Conservation (phyloP, 2,888 invertebrate species). For the Taphrorychus bicolor region DNA sequence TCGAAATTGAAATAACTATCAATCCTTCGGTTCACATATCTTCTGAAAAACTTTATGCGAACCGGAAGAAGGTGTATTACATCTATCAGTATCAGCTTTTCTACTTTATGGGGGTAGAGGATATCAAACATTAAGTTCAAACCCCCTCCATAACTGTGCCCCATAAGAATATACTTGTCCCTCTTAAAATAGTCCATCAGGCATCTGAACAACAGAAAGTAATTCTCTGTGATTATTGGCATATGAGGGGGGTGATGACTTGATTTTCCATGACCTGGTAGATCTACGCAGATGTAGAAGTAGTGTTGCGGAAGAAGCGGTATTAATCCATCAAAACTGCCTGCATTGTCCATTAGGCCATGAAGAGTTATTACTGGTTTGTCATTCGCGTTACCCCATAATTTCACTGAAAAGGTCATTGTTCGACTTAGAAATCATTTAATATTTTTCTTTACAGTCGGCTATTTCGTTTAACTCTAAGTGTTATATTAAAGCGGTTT, state of each 20-base stretch:
- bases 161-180: slow-evolving; percentile 53
- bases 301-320: slow-evolving; percentile 61
- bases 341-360: slow-evolving; percentile 67
- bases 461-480: too few relatives aligned
- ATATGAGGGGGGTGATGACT: slow-evolving; percentile 60
- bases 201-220: slow-evolving; percentile 55
- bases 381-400: slow-evolving; percentile 66
- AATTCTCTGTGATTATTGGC: slow-evolving; percentile 58
- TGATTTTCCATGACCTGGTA: slow-evolving; percentile 69
- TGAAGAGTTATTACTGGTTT: slow-evolving; percentile 67
- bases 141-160: slow-evolving; percentile 63
- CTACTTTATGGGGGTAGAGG: slow-evolving; percentile 59
- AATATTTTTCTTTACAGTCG: too few relatives aligned
- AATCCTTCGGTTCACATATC: slow-evolving; percentile 55
- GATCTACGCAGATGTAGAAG: slow-evolving; percentile 62
- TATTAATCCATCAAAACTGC: slow-evolving; percentile 65
- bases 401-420: slow-evolving; percentile 60
- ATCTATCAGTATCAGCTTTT: slow-evolving; percentile 61
- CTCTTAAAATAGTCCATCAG: slow-evolving; percentile 52
- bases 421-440: neutral
- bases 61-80: slow-evolving; percentile 51
- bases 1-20: slow-evolving; percentile 53
- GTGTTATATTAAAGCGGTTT: too few relatives aligned
- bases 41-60: slow-evolving; percentile 46
- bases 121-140: slow-evolving; percentile 57